Conservation (phyloP, 2,888 invertebrate genomes). For the Torymus aiolomorphi region DNA sequence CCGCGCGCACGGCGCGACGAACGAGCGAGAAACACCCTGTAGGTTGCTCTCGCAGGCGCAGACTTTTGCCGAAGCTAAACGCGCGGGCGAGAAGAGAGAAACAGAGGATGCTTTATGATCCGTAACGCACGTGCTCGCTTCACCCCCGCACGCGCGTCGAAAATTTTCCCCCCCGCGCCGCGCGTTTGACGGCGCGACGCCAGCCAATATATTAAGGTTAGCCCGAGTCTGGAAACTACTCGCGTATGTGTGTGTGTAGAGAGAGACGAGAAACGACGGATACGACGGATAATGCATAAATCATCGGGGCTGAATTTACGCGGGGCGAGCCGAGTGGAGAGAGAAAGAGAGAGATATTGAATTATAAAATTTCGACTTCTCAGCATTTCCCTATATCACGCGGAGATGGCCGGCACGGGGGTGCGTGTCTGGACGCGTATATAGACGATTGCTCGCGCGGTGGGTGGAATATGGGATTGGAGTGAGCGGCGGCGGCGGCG, state of each 20-base stretch:
- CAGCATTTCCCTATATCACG: not conserved
- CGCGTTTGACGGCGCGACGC: constrained; percentile 61
- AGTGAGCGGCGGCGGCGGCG: not conserved
- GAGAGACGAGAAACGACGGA: not conserved
- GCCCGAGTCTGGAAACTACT: constrained; percentile 57
- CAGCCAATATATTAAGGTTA: constrained; percentile 71
- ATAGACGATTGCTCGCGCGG: not conserved
- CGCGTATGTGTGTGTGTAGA: not conserved
- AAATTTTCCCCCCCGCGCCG: constrained; percentile 30
- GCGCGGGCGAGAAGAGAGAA: constrained; percentile 1
- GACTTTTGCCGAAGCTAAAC: not conserved
- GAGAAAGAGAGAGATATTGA: constrained; percentile 2
- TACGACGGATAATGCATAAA: constrained; percentile 30
- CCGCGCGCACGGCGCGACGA: too few relatives aligned
- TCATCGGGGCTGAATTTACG: constrained; percentile 35
- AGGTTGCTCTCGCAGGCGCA: not conserved
- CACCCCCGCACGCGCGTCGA: constrained; percentile 26
- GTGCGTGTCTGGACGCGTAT: too few relatives aligned
- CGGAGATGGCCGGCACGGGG: too few relatives aligned
- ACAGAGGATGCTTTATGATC: constrained; percentile 69
- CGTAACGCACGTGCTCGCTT: constrained; percentile 65
- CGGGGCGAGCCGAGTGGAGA: not conserved
- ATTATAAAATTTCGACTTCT: constrained; percentile 49
- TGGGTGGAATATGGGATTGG: not conserved
- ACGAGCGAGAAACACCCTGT: constrained; percentile 1